A percentile compares a stretch with the other conserved stretches of the same genome.
These are phyloP conservation scores for Microtus richardsoni DNA, from an alignment of 2,113 vertebrate genomes.

Conservation along the genomic window DNA sequence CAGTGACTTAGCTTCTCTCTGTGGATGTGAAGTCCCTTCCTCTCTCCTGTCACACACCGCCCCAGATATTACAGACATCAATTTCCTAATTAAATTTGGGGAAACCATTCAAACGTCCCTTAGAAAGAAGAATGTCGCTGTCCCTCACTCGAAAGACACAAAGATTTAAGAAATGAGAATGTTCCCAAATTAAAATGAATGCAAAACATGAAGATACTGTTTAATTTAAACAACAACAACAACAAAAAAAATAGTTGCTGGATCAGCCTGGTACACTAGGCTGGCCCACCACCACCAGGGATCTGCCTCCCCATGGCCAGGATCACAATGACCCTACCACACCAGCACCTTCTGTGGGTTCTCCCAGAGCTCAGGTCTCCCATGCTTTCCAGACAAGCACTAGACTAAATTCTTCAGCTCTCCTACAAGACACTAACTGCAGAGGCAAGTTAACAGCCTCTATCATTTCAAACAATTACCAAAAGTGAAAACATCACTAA, in stretches of 20 bases:
- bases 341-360: too few relatives aligned
- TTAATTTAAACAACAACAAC: neutral
- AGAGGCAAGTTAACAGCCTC: neutral
- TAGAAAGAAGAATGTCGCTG: conserved; percentile 70
- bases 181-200: conserved; percentile 50
- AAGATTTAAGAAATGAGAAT: conserved; percentile 52
- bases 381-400: neutral
- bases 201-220: conserved; percentile 3
- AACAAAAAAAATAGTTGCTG: neutral
- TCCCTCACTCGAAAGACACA: conserved; percentile 52
- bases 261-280: neutral
- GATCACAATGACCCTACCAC: neutral
- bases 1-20: conserved; percentile 57
- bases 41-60: conserved; percentile 61
- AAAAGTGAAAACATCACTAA: neutral
- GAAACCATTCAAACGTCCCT: conserved; percentile 74
- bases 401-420: neutral
- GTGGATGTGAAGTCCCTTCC: conserved; percentile 57
- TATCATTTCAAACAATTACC: neutral
- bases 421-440: neutral
- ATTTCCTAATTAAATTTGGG: conserved; percentile 78
- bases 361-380: neutral
- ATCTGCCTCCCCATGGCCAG: too few relatives aligned
- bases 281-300: neutral
- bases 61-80: conserved; percentile 68